Base-by-base conservation (phyloP, 2,888 invertebrate species). In the Tridacna gigas region DNA sequence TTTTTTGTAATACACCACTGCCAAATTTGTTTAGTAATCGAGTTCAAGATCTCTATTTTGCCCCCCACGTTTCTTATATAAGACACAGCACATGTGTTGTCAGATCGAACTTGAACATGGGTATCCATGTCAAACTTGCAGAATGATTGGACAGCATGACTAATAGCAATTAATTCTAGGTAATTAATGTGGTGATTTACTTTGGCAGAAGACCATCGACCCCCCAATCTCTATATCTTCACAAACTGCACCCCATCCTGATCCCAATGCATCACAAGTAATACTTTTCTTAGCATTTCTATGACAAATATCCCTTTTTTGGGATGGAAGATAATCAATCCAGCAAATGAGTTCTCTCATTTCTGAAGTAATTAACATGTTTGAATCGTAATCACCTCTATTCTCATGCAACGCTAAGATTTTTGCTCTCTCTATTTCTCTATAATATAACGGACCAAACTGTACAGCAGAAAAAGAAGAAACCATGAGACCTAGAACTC, bases 361-460 rank as follows among this genome's bases (percentile, higher is more conserved):
- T 65, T 25, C 15, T 22, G n/a, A 65, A 65, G 65, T 18, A 22
- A 65, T n/a, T 22, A n/a, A 12, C 65, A 65, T 25, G 12, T 65
- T 65, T 18, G 65, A 65, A n/a, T 20, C 20, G n/a, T 20, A 65
- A 25, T 65, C n/a, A 65, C 65, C 25, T 18, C 65, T 11, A 65
- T 65, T 12, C n/a, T 65, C 65, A n/a, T 61, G 12, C 65, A 63
- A 22, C 0, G 56, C 74, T 74, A 15, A 13, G 20, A 79, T 48
- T 37, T 79, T 74, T 18, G 13, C 45, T 18, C 79, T 65, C 37
- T 79, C 79, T 51, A 74, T 60, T 13, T n/a, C 56, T 67, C 79
- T 79, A 22, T 79, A 74, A 67, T 56, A 47, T 25, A 79, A 20
- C 22, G 66, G 79, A 28, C 60, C 79, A n/a, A n/a, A n/a, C n/a